These are phyloP conservation scores for Astyanax mexicanus DNA, from an alignment of 2,797 vertebrate genomes.

Conservation along the genomic window DNA sequence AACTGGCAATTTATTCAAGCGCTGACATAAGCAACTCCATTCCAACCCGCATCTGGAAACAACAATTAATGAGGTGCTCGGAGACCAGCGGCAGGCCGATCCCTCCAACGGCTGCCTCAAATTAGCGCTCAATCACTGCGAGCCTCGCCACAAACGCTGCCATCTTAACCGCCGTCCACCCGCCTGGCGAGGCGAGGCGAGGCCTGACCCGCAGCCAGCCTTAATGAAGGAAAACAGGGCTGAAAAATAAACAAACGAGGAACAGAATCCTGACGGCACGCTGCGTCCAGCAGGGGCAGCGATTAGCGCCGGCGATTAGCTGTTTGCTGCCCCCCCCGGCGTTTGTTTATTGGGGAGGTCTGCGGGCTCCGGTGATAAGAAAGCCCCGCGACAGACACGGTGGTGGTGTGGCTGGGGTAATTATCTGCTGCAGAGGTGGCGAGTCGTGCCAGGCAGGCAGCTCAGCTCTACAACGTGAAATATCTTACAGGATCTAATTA, in stretches of 20 bases:
- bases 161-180: conserved; percentile 5
- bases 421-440: conserved; percentile 50
- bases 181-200: not conserved
- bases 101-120: conserved; percentile 13
- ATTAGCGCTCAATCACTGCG: conserved; percentile 14
- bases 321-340: conserved; percentile 19
- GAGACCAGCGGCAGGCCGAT: conserved; percentile 12
- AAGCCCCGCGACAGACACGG: conserved; percentile 24
- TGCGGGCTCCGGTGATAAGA: conserved; percentile 36
- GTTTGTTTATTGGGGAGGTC: conserved; percentile 45
- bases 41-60: not conserved
- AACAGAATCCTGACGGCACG: conserved; percentile 17
- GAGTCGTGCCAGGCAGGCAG: conserved; percentile 21
- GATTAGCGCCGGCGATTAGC: conserved; percentile 44
- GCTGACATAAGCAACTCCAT: conserved; percentile 14
- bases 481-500: conserved; percentile 64
- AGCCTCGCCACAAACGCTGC: conserved; percentile 21
- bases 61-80: conserved; percentile 25
- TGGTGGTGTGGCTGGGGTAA: conserved; percentile 48
- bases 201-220: not conserved
- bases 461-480: conserved; percentile 54
- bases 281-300: conserved; percentile 12
- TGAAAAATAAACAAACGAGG: conserved; percentile 23
- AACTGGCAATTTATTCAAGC: not conserved
- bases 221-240: not conserved